Base-by-base conservation (phyloP, 1,140 invertebrate species). In the Eciton burchellii region DNA sequence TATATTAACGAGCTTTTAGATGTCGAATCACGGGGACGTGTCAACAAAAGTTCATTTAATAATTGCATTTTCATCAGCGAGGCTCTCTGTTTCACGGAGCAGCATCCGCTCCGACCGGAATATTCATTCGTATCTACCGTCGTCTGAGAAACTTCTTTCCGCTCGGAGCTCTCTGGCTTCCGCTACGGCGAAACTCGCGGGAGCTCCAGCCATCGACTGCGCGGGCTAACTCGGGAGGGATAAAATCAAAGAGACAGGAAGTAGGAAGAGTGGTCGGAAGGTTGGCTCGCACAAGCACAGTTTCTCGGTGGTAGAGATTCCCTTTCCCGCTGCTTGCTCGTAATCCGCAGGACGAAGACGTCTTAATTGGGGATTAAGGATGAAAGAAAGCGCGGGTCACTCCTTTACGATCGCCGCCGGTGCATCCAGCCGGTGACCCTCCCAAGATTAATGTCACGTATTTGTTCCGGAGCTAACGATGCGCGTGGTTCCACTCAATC, bases 361-460 rank as follows among this genome's bases (percentile, higher is more conserved):
- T 88, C 86, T 88, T 88, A 88, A 88, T 88, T 88, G 87, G 87
- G 74, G 87, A 87, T 88, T 88, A 88, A 88, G 86, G 72, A 81
- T 87, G 79, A 88, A 88, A 88, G 87, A 88, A 88, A 88, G 86
- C 86, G 83, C 70, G 60, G 87, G 86, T 88, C 86, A 88, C 86
- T 88, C 83, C 81, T 79, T 88, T 88, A 88, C 83, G 82, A 88
- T 88, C 76, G 83, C 77, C 74, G 26, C 59, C 49, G 72, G 66
- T 57, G 49, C 74, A 70, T 49, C 41, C 68, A 56, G 35, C 59
- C 74, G 45, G 52, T 79, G 63, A 79, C 49, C 62, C 74, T 70
- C n/a, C 65, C 41, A 35, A 68, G 74, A 79, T 79, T 79, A 79
- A 79, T 79, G 74, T 49, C 49, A 14, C 49, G 74, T 70, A 79